phyloP scores from a whole-genome alignment of 2,888 invertebrate genomes.

The Acheta domesticus region DNA sequence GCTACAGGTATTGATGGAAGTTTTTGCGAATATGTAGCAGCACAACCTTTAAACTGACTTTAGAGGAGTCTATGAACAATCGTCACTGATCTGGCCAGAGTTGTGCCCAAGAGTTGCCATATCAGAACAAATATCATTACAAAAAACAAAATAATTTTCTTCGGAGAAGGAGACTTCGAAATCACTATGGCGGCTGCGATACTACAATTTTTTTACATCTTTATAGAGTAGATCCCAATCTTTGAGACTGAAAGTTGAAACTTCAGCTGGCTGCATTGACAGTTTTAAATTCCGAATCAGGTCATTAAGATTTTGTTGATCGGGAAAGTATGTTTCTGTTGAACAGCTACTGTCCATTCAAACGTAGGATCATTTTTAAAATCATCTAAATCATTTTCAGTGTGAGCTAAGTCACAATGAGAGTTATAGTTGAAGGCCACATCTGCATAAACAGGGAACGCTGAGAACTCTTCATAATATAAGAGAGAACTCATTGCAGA shows the following conservation, averaged over 20 bases:
- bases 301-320: slow-evolving; percentile 22
- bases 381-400: neutral
- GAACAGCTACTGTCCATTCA: slow-evolving; percentile 21
- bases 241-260: too few species aligned
- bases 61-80: neutral
- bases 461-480: neutral
- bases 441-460: slow-evolving; percentile 6
- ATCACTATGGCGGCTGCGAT: neutral
- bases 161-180: neutral
- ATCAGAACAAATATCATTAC: slow-evolving; percentile 19
- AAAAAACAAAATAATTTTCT: slow-evolving; percentile 25
- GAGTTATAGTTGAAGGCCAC: neutral
- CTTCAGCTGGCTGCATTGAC: too few species aligned
- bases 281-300: too few species aligned
- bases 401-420: neutral
- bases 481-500: slow-evolving; percentile 23
- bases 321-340: slow-evolving; percentile 18
- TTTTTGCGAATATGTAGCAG: neutral
- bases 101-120: neutral
- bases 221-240: too few species aligned
- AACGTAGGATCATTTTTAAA: neutral
- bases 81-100: neutral
- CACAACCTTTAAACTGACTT: neutral
- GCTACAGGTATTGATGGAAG: neutral
- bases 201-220: neutral